phyloP scores from a whole-genome alignment of 2,113 vertebrate species.

The Gymnorhina tibicen region DNA sequence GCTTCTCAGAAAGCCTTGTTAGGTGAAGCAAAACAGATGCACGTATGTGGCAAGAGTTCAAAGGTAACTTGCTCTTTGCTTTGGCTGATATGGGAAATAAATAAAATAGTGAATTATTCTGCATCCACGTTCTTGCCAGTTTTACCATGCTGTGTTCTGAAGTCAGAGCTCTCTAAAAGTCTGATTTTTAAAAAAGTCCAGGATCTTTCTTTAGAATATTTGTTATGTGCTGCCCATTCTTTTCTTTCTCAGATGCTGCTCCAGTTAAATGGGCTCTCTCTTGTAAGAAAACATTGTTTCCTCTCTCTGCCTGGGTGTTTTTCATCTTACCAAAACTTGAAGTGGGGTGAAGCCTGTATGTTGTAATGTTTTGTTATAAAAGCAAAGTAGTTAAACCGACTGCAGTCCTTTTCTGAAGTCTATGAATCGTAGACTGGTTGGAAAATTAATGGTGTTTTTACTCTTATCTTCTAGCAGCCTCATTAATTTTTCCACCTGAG shows the following conservation, averaged over 20 bases:
- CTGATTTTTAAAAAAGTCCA: neutral
- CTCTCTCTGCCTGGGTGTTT: neutral
- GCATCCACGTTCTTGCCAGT: neutral
- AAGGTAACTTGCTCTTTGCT: slow-evolving; percentile 35
- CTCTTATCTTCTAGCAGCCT: neutral
- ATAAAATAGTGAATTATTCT: neutral
- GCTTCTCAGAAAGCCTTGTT: neutral
- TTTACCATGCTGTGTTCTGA: neutral
- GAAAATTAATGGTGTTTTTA: neutral
- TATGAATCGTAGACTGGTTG: neutral
- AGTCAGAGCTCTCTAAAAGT: neutral
- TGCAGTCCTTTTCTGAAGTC: neutral
- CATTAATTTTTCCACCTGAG: slow-evolving; percentile 23
- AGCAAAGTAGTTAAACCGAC: neutral
- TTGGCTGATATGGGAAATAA: neutral
- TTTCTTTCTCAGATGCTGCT: neutral
- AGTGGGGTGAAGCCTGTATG: neutral
- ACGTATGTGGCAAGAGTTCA: neutral
- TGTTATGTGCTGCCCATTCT: neutral
- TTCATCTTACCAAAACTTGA: neutral
- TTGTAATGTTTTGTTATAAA: neutral
- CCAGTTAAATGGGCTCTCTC: neutral
- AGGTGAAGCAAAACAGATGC: neutral
- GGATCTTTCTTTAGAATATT: neutral
- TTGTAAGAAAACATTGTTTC: neutral